phyloP scores from a whole-genome alignment of 2,888 invertebrate species.

The Diaprepes abbreviatus region DNA sequence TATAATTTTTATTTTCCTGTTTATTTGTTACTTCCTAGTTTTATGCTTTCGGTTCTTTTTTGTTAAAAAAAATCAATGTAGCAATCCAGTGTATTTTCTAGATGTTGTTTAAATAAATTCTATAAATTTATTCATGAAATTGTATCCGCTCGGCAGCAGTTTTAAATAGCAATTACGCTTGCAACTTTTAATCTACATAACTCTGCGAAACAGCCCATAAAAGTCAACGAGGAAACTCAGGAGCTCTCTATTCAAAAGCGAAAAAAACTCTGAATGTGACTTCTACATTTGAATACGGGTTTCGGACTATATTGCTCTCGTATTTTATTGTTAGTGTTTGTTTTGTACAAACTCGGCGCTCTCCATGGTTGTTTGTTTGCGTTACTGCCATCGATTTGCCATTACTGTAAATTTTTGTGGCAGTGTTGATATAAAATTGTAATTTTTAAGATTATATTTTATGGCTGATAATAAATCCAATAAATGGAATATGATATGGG shows the following conservation, averaged over 20 bases:
- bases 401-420: conserved; percentile 47
- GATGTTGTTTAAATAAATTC: conserved; percentile 49
- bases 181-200: conserved; percentile 65
- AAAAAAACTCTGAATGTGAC: conserved; percentile 61
- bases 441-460: conserved; percentile 21
- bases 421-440: conserved; percentile 37
- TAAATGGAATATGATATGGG: no score
- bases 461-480: background rate
- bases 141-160: conserved; percentile 58
- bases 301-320: conserved; percentile 47
- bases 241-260: conserved; percentile 62
- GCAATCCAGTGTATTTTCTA: background rate
- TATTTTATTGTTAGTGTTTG: conserved; percentile 48
- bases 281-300: conserved; percentile 56
- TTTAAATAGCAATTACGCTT: conserved; percentile 65
- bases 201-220: conserved; percentile 61
- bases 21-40: no score
- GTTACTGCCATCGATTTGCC: conserved; percentile 47
- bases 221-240: conserved; percentile 64
- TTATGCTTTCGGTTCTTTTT: no score
- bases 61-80: no score
- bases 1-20: no score
- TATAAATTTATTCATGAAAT: conserved; percentile 58
- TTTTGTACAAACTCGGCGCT: conserved; percentile 43
- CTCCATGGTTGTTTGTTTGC: conserved; percentile 43